phyloP scores from a whole-genome alignment of 30 jellyfish, hydroid and myxozoan genomes.

The Cassiopea xamachana region DNA sequence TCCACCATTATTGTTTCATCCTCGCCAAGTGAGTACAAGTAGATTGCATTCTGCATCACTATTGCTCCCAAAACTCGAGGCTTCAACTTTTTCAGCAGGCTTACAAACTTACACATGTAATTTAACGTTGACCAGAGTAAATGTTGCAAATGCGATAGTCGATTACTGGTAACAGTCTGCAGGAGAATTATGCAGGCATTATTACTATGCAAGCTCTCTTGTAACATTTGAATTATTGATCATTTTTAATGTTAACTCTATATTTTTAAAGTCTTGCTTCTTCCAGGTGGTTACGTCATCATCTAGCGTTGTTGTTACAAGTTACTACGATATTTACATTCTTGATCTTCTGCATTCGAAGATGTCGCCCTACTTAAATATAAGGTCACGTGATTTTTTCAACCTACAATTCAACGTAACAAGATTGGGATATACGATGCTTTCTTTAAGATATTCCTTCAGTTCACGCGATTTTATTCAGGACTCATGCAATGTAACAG shows the following conservation, averaged over 20 bases:
- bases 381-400: constrained; percentile 9
- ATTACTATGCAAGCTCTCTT: too few species aligned
- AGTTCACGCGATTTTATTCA: constrained; percentile 45
- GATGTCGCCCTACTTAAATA: constrained; percentile 50
- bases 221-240: not conserved
- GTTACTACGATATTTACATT: constrained; percentile 59
- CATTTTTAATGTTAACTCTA: not conserved
- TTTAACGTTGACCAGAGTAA: too few species aligned
- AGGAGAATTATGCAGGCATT: too few species aligned
- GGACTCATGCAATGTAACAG: constrained; percentile 32
- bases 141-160: too few species aligned
- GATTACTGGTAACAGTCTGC: too few species aligned
- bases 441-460: constrained; percentile 34
- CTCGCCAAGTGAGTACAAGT: too few species aligned
- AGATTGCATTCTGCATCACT: too few species aligned
- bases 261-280: not conserved
- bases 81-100: too few species aligned
- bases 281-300: constrained; percentile 27
- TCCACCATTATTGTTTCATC: too few species aligned
- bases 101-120: too few species aligned
- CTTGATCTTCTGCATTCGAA: constrained; percentile 47
- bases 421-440: constrained; percentile 21
- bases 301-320: constrained; percentile 38
- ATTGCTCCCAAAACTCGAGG: too few species aligned
- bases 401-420: constrained; percentile 16